phyloP scores from a whole-genome alignment of 2,113 vertebrate genomes.

The Crotalus viridis region DNA sequence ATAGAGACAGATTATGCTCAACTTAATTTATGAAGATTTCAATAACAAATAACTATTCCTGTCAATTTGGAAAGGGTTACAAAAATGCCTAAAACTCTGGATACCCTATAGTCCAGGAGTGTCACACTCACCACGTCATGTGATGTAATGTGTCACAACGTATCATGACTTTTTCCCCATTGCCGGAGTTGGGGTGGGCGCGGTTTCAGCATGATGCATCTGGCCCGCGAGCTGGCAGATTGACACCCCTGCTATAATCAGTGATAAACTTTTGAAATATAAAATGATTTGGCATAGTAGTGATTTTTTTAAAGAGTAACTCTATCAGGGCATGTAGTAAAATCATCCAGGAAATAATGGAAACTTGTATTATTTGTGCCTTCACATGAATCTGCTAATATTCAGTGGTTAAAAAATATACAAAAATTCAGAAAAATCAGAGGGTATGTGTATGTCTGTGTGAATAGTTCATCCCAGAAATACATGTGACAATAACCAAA shows the following conservation, averaged over 20 bases:
- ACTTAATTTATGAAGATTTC: background rate
- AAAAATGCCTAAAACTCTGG: background rate
- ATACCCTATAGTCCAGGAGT: background rate
- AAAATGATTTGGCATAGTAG: background rate
- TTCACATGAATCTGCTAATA: background rate
- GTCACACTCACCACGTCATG: too few species aligned
- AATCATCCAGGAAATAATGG: background rate
- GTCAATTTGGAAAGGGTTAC: background rate
- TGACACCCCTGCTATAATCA: background rate
- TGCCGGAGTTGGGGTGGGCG: too few species aligned
- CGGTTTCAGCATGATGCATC: too few species aligned
- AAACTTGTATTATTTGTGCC: background rate
- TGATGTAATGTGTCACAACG: too few species aligned
- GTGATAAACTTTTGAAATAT: background rate
- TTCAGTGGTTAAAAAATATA: background rate
- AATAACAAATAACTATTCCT: background rate
- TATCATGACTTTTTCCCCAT: too few species aligned
- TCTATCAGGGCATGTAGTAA: background rate
- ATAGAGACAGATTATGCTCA: background rate
- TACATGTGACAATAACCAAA: constrained; percentile 26
- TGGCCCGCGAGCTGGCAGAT: too few species aligned
- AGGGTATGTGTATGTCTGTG: too few species aligned
- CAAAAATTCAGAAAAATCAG: background rate
- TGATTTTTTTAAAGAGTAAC: background rate
- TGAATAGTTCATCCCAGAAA: background rate